Percentiles rank a stretch among this genome's conserved stretches.
Conservation (phyloP, 2,797 vertebrate species). For the Pangasius krempfi region DNA sequence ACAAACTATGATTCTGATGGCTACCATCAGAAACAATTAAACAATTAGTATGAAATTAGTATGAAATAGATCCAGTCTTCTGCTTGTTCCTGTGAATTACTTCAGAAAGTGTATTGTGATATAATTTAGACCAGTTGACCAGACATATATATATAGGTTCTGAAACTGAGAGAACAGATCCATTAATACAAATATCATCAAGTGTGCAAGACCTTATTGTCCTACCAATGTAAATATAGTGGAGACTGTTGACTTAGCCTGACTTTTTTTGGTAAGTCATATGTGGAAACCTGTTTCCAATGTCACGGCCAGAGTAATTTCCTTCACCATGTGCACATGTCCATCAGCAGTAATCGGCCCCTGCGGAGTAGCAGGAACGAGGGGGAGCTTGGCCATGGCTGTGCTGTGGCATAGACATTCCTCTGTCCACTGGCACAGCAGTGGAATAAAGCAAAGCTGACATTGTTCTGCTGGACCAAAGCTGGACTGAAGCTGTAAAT, state of each 20-base stretch:
- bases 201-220: conserved; percentile 60
- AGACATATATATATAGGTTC: not conserved
- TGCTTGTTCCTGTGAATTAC: conserved; percentile 47
- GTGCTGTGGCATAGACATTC: conserved; percentile 63
- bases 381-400: conserved; percentile 59
- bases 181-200: conserved; percentile 66
- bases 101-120: not conserved
- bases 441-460: conserved; percentile 64
- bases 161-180: conserved; percentile 51
- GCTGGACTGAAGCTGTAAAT: conserved; percentile 66
- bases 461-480: conserved; percentile 62
- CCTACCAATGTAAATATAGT: conserved; percentile 73
- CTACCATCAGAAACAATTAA: not conserved
- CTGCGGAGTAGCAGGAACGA: conserved; percentile 42
- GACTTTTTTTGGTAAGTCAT: conserved; percentile 61
- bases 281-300: conserved; percentile 72
- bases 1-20: not conserved
- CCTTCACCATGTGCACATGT: conserved; percentile 75
- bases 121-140: not conserved
- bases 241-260: conserved; percentile 58
- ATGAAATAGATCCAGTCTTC: not conserved
- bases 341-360: conserved; percentile 71
- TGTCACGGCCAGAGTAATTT: conserved; percentile 73
- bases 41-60: too few species aligned
- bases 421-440: conserved; percentile 58